Evolutionary conservation across 2,797 vertebrate genomes (phyloP).

Genomic region (Novumbra hubbsi): DNA sequence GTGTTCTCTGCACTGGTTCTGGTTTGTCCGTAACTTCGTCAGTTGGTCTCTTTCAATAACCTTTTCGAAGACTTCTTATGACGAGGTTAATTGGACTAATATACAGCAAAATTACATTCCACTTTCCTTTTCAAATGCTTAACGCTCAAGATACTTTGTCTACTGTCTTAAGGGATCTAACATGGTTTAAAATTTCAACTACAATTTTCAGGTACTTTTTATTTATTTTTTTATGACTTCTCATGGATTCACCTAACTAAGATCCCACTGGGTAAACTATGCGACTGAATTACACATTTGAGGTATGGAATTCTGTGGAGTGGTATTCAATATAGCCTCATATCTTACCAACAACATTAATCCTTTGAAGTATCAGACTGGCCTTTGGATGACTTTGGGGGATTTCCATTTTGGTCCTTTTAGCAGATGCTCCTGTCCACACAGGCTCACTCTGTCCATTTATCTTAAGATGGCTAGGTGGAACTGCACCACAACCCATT

Average conservation of each 20-base stretch:
- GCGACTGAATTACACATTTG: neutral
- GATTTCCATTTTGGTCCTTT: neutral
- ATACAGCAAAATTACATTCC: conserved; percentile 68
- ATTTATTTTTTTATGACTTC: conserved; percentile 45
- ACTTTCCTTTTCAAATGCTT: conserved; percentile 73
- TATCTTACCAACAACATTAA: neutral
- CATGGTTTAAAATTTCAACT: conserved; percentile 6
- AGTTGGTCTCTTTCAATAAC: conserved; percentile 85
- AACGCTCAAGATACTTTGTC: conserved; percentile 33
- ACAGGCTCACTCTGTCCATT: too few relatives aligned
- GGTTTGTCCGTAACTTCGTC: conserved; percentile 86
- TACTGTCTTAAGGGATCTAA: neutral
- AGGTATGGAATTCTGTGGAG: too few relatives aligned
- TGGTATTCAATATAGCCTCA: conserved; percentile 19
- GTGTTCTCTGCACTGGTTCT: conserved; percentile 64
- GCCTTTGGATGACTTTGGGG: neutral
- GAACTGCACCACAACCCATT: too few relatives aligned
- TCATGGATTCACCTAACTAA: conserved; percentile 25
- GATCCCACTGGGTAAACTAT: neutral
- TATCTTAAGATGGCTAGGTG: too few relatives aligned
- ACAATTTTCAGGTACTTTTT: conserved; percentile 20
- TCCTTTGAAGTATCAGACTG: neutral
- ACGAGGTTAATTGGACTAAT: conserved; percentile 93
- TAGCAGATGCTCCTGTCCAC: neutral
- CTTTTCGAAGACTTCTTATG: conserved; percentile 86